Evolutionary conservation across 2,797 vertebrate species (phyloP).

Genomic region (Monodelphis domestica): DNA sequence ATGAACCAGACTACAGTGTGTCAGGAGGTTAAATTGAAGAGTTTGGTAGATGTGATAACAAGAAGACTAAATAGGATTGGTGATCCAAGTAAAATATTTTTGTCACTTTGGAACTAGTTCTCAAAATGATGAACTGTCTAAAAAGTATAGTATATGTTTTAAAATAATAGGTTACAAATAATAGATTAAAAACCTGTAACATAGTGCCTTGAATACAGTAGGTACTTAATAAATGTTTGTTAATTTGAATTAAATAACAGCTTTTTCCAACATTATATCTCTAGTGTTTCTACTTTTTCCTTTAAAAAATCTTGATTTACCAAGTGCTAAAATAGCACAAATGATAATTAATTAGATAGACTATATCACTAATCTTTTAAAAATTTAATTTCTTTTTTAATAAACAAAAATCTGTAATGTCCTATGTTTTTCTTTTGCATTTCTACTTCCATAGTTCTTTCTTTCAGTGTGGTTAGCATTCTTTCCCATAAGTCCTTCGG

Average conservation of each 20-base stretch:
- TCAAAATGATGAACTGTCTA: neutral
- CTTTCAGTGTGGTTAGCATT: too few relatives aligned
- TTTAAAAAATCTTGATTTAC: neutral
- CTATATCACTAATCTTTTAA: neutral
- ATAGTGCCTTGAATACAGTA: neutral
- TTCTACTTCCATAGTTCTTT: too few relatives aligned
- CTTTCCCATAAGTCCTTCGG: too few relatives aligned
- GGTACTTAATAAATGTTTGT: neutral
- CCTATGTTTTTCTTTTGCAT: too few relatives aligned
- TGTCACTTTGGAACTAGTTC: neutral
- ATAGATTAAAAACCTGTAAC: neutral
- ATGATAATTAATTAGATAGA: neutral
- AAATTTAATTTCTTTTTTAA: neutral
- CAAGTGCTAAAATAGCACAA: neutral
- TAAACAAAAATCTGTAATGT: neutral
- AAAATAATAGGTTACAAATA: neutral
- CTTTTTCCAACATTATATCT: neutral
- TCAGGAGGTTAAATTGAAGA: neutral
- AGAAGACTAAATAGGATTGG: neutral
- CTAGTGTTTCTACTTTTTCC: neutral
- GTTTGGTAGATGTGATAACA: neutral
- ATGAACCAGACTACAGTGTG: neutral
- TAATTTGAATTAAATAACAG: neutral
- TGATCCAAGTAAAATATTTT: neutral
- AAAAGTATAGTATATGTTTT: neutral